These are phyloP conservation scores for Mellivora capensis DNA, from an alignment of 2,113 vertebrate species.

Conservation along the genomic window DNA sequence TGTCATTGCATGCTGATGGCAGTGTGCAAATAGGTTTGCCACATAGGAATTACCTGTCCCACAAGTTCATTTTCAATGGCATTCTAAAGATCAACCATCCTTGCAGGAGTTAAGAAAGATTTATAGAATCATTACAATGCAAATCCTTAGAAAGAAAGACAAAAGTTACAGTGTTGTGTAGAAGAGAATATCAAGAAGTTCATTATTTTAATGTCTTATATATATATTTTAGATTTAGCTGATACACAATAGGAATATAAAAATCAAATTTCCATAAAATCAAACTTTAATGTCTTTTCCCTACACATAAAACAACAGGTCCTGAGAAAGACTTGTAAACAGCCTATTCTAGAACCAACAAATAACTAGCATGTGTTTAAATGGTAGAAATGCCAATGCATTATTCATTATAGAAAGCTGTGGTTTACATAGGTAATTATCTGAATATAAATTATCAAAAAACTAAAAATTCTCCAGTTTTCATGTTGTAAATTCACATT, in stretches of 20 bases:
- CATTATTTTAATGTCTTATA: background rate
- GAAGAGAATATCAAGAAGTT: background rate
- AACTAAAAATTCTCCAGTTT: background rate
- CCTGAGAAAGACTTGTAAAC: background rate
- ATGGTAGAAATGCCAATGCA: background rate
- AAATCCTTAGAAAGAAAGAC: constrained; percentile 22
- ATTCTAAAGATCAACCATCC: constrained; percentile 61
- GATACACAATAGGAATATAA: background rate
- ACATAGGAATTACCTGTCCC: constrained; percentile 60
- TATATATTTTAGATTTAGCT: background rate
- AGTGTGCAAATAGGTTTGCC: constrained; percentile 65
- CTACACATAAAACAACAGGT: background rate
- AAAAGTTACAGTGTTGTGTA: background rate
- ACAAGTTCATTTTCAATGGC: constrained; percentile 62
- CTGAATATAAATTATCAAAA: background rate
- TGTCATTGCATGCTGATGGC: constrained; percentile 57
- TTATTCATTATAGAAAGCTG: background rate
- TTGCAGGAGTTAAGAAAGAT: constrained; percentile 63
- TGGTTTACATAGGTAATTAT: background rate
- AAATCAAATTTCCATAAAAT: background rate
- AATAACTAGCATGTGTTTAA: background rate
- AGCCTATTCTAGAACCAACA: background rate
- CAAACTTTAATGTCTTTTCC: background rate
- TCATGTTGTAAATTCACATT: background rate
- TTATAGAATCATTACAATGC: constrained; percentile 43